Percentiles rank a stretch among this genome's conserved stretches.
These are phyloP conservation scores for Drosophila ogumai DNA, from an alignment of 1,140 invertebrate genomes.

Conservation along the genomic window DNA sequence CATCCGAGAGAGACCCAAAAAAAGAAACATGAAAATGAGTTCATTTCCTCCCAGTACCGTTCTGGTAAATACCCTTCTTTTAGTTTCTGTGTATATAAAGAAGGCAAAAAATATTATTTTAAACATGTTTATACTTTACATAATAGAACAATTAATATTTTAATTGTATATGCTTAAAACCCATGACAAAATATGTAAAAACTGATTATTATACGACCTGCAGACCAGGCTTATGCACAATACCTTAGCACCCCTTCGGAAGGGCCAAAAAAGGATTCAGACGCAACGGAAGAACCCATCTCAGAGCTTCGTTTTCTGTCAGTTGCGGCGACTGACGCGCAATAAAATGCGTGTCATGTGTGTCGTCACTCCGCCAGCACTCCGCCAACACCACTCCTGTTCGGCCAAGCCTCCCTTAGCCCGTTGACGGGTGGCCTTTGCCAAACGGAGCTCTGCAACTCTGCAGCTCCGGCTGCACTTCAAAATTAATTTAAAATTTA, in stretches of 20 bases:
- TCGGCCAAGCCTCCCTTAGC: background rate
- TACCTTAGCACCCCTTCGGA: background rate
- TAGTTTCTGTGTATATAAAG: background rate
- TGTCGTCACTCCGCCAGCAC: constrained; percentile 33
- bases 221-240: background rate
- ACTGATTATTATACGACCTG: background rate
- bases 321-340: constrained; percentile 69
- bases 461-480: constrained; percentile 53
- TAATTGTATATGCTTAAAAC: background rate
- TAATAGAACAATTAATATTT: background rate
- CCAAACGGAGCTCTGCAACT: constrained; percentile 23
- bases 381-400: constrained; percentile 1
- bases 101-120: background rate
- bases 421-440: constrained; percentile 58
- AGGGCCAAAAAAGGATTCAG: constrained; percentile 7
- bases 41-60: background rate
- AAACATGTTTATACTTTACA: background rate
- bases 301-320: constrained; percentile 56
- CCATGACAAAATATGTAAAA: background rate
- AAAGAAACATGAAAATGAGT: constrained; percentile 16
- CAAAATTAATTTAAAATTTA: constrained; percentile 83
- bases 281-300: constrained; percentile 23
- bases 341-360: constrained; percentile 79
- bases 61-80: background rate
- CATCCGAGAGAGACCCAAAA: constrained; percentile 39